phyloP scores from a whole-genome alignment of 2,888 invertebrate species.

The Mactromeris polynyma region DNA sequence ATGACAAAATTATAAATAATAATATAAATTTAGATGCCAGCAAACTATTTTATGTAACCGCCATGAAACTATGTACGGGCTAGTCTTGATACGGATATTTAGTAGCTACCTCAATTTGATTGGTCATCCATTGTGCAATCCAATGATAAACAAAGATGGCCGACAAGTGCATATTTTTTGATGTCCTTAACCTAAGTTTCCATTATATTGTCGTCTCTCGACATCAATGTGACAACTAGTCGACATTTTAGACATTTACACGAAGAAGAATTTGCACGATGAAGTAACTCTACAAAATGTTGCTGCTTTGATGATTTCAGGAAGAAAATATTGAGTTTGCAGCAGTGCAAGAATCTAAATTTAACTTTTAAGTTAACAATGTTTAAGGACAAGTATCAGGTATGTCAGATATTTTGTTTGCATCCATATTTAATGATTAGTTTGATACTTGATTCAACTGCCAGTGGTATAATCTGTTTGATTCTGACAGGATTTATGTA shows the following conservation, averaged over 20 bases:
- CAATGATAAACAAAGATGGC: constrained; percentile 56
- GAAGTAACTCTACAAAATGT: neutral
- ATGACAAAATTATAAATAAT: too few relatives aligned
- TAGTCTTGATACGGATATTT: neutral
- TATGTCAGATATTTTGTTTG: neutral
- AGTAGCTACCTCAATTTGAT: neutral
- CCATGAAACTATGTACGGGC: neutral
- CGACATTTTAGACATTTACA: neutral
- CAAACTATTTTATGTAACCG: too few relatives aligned
- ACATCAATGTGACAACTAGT: neutral
- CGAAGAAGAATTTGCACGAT: neutral
- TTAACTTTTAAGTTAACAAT: too few relatives aligned
- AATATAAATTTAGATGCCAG: too few relatives aligned
- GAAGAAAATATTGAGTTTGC: neutral
- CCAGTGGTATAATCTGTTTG: too few relatives aligned
- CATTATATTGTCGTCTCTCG: neutral
- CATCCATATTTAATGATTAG: neutral
- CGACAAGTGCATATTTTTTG: constrained; percentile 22
- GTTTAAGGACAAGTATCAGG: constrained; percentile 64
- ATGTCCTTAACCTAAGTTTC: neutral
- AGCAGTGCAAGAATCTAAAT: neutral
- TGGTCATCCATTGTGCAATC: constrained; percentile 13
- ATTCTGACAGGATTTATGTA: too few relatives aligned
- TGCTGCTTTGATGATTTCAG: neutral
- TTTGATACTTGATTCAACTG: too few relatives aligned